These are phyloP conservation scores for Amphiprion percula DNA, from an alignment of 2,113 vertebrate species.

Conservation along the genomic window DNA sequence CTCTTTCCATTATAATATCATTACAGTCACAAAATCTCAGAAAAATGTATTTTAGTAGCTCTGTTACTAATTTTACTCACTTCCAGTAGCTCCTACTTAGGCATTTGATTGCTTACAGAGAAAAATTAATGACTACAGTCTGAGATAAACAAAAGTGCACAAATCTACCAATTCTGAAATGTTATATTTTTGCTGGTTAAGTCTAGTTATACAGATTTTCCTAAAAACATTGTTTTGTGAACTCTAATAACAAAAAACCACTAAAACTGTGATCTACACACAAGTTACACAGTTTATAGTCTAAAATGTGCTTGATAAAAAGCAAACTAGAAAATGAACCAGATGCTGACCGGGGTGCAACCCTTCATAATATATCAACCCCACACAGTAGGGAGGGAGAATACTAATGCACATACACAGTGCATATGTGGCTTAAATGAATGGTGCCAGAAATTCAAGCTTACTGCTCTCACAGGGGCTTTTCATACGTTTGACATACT, in stretches of 20 bases:
- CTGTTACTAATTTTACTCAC: background rate
- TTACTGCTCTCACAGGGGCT: too few relatives aligned
- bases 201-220: background rate
- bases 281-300: background rate
- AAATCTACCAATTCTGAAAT: conserved; percentile 4
- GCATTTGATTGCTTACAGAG: background rate
- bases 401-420: background rate
- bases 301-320: conserved; percentile 30
- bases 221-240: background rate
- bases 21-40: background rate
- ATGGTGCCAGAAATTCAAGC: background rate
- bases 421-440: conserved; percentile 6
- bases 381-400: conserved; percentile 34
- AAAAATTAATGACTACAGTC: background rate
- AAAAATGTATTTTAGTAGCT: background rate
- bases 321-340: conserved; percentile 2
- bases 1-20: background rate
- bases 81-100: background rate
- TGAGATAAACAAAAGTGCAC: background rate
- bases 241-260: background rate
- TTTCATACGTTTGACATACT: conserved; percentile 6
- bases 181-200: background rate
- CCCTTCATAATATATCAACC: conserved; percentile 16
- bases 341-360: background rate
- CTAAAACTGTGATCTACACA: background rate